Conservation (phyloP, 2,797 vertebrate genomes). For the Chlorospingus flavigularis region DNA sequence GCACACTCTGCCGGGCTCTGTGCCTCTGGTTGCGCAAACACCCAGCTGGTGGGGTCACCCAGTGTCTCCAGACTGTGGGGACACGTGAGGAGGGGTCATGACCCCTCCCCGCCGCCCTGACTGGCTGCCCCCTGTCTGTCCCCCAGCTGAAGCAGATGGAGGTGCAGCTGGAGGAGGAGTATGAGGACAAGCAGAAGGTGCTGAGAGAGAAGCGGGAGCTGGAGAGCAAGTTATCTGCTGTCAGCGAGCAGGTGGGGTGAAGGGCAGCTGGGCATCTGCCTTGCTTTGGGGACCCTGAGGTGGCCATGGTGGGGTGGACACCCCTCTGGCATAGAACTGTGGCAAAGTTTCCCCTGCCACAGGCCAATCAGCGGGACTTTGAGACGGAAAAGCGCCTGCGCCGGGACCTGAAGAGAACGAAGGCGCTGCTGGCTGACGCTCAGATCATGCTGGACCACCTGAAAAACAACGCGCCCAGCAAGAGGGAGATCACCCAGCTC, state of each 20-base stretch:
- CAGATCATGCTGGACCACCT: slow-evolving; percentile 99
- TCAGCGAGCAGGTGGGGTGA: slow-evolving; percentile 85
- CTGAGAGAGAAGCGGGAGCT: slow-evolving; percentile 92
- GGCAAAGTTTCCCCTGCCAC: neutral
- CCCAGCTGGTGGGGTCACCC: neutral
- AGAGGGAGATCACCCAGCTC: slow-evolving; percentile 94
- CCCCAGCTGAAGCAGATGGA: slow-evolving; percentile 94
- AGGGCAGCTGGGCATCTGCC: neutral
- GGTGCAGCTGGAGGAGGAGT: slow-evolving; percentile 94
- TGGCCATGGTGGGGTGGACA: fast-evolving
- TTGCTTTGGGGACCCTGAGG: neutral
- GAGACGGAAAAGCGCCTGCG: slow-evolving; percentile 92
- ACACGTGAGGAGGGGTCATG: neutral
- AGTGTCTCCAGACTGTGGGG: fast-evolving
- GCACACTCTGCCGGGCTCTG: neutral
- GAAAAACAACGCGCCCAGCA: slow-evolving; percentile 96
- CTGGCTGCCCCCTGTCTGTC: neutral
- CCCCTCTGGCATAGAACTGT: fast-evolving
- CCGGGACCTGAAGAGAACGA: slow-evolving; percentile 96
- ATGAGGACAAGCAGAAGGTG: slow-evolving; percentile 96
- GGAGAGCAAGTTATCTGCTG: slow-evolving; percentile 85
- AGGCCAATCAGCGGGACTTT: slow-evolving; percentile 88
- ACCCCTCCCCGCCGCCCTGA: fast-evolving
- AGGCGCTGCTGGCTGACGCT: slow-evolving; percentile 90
- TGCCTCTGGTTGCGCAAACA: neutral